Percentiles rank a stretch among this genome's conserved stretches.
Evolutionary conservation across 2,113 vertebrate species (phyloP).

Genomic region (Trinectes maculatus): DNA sequence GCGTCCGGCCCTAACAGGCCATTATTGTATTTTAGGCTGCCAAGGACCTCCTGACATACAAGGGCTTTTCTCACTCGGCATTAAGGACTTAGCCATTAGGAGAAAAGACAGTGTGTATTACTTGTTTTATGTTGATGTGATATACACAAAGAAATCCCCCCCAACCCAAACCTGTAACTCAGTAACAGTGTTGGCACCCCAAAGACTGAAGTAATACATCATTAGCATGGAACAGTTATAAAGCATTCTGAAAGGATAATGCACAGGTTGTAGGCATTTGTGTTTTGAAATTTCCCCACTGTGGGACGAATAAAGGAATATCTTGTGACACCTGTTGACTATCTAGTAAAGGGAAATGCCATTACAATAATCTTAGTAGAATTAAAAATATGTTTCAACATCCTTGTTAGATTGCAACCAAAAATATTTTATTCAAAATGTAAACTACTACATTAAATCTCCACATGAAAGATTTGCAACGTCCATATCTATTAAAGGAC

Average conservation of each 20-base stretch:
- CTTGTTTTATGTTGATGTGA: slow-evolving; percentile 6
- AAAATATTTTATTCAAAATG: no score
- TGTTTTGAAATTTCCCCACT: no score
- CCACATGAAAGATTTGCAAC: no score
- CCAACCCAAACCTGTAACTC: not conserved
- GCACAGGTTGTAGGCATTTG: not conserved
- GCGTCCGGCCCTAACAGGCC: slow-evolving; percentile 7
- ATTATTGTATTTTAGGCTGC: slow-evolving; percentile 31
- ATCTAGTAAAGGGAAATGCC: not conserved
- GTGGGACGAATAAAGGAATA: no score
- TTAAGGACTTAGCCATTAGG: slow-evolving; percentile 19
- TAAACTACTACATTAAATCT: no score
- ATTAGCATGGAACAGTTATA: not conserved
- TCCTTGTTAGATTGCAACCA: not conserved
- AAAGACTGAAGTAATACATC: not conserved
- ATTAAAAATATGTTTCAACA: not conserved
- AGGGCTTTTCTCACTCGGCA: slow-evolving; percentile 3
- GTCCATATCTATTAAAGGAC: no score
- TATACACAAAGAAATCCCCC: not conserved
- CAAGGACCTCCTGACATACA: slow-evolving; percentile 44
- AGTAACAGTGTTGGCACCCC: not conserved
- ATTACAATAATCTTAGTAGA: not conserved
- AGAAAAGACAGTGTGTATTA: slow-evolving; percentile 8
- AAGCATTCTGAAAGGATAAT: not conserved
- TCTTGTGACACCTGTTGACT: not conserved